These are phyloP conservation scores for Rotaria magnacalcarata DNA, from an alignment of 2,888 invertebrate species.

Conservation along the genomic window DNA sequence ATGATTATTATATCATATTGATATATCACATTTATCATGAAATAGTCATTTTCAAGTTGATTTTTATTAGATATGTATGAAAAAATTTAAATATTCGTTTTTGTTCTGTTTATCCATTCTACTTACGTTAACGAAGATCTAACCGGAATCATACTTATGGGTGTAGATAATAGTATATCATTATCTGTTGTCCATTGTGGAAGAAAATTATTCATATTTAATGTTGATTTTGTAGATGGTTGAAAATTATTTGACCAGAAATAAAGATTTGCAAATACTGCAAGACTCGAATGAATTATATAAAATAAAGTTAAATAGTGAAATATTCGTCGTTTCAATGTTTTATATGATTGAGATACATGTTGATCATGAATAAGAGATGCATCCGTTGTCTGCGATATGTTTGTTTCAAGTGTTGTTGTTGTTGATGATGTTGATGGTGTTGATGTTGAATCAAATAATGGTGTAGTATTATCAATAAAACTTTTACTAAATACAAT, in stretches of 20 bases:
- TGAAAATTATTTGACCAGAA: slow-evolving; percentile 32
- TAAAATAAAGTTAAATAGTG: slow-evolving; percentile 19
- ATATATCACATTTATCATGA: background rate
- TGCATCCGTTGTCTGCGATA: background rate
- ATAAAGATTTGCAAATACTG: background rate
- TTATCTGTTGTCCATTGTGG: background rate
- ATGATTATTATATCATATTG: background rate
- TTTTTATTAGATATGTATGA: too few relatives aligned
- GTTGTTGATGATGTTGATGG: background rate
- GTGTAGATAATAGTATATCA: background rate
- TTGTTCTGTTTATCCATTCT: background rate
- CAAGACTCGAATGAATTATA: background rate
- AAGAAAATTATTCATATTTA: background rate
- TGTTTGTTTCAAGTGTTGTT: background rate
- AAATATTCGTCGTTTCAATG: background rate
- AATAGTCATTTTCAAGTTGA: too few relatives aligned
- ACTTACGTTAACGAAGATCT: background rate
- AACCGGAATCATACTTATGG: background rate
- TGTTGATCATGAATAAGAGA: background rate
- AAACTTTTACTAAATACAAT: background rate
- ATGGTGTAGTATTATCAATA: background rate
- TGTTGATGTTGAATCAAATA: background rate
- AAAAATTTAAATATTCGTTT: too few relatives aligned
- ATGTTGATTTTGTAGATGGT: background rate
- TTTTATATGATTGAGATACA: background rate